Evolutionary conservation across 2,888 invertebrate species (phyloP).

Genomic region (Agrotis puta): DNA sequence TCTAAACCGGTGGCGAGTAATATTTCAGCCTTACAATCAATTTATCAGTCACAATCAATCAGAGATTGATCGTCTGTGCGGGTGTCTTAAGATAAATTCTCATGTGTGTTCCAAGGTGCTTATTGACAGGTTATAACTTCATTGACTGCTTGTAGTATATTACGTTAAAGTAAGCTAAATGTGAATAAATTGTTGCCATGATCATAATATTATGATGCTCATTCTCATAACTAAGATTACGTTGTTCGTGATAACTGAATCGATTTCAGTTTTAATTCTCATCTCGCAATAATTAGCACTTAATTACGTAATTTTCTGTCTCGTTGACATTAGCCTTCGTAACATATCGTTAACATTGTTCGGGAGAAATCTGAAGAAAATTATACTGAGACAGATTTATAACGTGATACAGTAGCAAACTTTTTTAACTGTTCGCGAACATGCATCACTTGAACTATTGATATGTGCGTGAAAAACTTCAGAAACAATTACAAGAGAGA

Average conservation of each 20-base stretch:
- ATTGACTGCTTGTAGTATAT: background rate
- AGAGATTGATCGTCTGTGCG: background rate
- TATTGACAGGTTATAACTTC: background rate
- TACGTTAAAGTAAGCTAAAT: background rate
- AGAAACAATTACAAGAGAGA: constrained; percentile 4
- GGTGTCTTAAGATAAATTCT: background rate
- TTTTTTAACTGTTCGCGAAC: constrained; percentile 55
- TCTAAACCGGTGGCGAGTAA: background rate
- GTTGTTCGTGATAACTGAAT: constrained; percentile 36
- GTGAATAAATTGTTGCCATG: constrained; percentile 19
- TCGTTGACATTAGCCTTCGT: constrained; percentile 66
- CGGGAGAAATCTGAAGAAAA: constrained; percentile 75
- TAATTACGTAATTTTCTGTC: constrained; percentile 64
- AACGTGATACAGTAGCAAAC: constrained; percentile 73
- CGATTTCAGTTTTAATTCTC: constrained; percentile 37
- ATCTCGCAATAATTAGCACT: constrained; percentile 38
- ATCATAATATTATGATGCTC: constrained; percentile 2
- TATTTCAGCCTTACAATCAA: background rate
- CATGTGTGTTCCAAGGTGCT: background rate
- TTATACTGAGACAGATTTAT: constrained; percentile 59
- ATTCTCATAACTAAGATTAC: background rate
- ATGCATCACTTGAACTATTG: constrained; percentile 24
- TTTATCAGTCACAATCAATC: background rate
- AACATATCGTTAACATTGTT: constrained; percentile 73
- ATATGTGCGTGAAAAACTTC: constrained; percentile 17